Evolutionary conservation across 1,140 invertebrate genomes (phyloP).

Genomic region (Lepidurus apus): DNA sequence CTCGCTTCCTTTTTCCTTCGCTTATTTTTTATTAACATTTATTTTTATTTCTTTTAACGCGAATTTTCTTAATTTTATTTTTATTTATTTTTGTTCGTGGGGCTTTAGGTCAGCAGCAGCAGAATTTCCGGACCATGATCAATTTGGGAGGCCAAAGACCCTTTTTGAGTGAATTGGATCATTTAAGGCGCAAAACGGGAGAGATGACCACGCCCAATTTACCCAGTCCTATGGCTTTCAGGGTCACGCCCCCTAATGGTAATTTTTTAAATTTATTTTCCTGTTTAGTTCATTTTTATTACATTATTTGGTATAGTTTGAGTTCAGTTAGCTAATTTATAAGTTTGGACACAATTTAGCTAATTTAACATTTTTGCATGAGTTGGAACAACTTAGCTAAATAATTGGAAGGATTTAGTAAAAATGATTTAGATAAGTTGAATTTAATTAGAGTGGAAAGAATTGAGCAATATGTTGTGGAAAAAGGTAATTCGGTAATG

Average conservation of each 20-base stretch:
- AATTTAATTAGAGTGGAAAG: too few relatives aligned
- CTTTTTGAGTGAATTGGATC: not conserved
- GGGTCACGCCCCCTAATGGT: not conserved
- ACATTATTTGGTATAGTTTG: not conserved
- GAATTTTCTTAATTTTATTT: not conserved
- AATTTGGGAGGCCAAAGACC: not conserved
- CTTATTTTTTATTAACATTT: not conserved
- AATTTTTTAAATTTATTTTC: not conserved
- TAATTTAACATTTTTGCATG: too few relatives aligned
- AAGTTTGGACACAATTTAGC: too few relatives aligned
- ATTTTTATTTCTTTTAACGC: not conserved
- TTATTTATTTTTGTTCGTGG: not conserved
- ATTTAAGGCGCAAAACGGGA: not conserved
- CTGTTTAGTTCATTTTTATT: not conserved
- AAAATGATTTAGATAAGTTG: too few relatives aligned
- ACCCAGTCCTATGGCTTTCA: constrained; percentile 3
- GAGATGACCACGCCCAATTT: not conserved
- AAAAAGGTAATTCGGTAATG: too few relatives aligned
- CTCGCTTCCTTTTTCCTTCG: not conserved
- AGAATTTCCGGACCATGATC: constrained; percentile 2
- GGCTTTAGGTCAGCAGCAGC: not conserved
- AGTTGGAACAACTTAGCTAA: too few relatives aligned
- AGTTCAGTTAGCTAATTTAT: too few relatives aligned
- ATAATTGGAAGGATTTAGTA: too few relatives aligned
- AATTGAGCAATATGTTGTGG: too few relatives aligned